Evolutionary conservation across 92 coral and sea anemone genomes (phyloP).

Genomic region (Porites lobata): DNA sequence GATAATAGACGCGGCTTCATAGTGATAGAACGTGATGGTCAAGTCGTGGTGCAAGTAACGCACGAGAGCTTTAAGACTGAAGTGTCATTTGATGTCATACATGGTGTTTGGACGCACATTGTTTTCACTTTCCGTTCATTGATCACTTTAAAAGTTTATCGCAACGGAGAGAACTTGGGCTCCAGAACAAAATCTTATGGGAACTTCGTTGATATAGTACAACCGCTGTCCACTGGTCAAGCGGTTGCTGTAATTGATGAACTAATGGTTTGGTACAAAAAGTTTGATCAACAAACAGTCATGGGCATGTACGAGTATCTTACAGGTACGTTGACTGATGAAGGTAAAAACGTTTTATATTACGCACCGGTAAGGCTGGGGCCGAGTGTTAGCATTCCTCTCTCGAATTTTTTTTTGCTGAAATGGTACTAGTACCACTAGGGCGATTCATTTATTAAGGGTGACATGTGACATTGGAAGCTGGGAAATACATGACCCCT

Average conservation of each 20-base stretch:
- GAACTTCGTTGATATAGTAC: background rate
- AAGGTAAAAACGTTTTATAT: too few species aligned
- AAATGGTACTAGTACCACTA: too few species aligned
- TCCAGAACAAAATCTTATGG: background rate
- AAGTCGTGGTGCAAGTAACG: background rate
- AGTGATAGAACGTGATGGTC: background rate
- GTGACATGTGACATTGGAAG: too few species aligned
- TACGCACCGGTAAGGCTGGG: background rate
- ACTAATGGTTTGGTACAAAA: background rate
- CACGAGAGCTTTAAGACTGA: too few species aligned
- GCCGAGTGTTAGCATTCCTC: too few species aligned
- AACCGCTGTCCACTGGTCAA: background rate
- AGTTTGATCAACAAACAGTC: background rate
- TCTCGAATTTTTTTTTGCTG: too few species aligned
- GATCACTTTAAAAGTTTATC: background rate
- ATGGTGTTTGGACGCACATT: conserved; percentile 4
- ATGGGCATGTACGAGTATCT: background rate
- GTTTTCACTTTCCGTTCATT: background rate
- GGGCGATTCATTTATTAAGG: too few species aligned
- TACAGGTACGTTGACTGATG: background rate
- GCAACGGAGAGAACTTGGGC: background rate
- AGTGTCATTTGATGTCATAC: background rate
- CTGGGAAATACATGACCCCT: too few species aligned
- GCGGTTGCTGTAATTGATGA: background rate
- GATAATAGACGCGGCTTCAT: background rate